A percentile compares a stretch with the other conserved stretches of the same genome.
Conservation (phyloP, 2,797 vertebrate genomes). For the Galaxias olidus region DNA sequence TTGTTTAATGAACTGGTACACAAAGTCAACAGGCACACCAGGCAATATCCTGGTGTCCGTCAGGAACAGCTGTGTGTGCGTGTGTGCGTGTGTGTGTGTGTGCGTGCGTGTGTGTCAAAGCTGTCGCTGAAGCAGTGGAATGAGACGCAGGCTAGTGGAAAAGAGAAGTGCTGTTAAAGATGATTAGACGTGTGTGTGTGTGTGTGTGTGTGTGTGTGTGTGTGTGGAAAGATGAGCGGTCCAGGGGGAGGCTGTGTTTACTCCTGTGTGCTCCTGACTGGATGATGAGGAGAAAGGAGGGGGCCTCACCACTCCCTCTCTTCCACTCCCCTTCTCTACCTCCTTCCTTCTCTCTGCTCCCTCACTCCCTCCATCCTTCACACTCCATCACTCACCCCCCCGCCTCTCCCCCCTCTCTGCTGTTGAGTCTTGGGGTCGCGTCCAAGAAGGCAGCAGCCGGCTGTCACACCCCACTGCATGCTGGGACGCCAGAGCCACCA, state of each 20-base stretch:
- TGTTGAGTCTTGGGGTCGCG: conserved; percentile 30
- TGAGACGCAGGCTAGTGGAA: conserved; percentile 60
- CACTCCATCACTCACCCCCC: not conserved
- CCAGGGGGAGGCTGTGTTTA: conserved; percentile 33
- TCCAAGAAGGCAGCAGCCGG: conserved; percentile 45
- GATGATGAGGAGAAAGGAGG: not conserved
- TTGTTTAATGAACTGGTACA: conserved; percentile 72
- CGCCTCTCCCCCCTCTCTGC: conserved; percentile 1
- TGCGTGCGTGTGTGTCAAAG: conserved; percentile 49
- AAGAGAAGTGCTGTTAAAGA: conserved; percentile 60
- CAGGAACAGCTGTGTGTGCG: conserved; percentile 81
- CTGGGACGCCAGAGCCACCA: conserved; percentile 60
- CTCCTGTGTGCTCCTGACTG: conserved; percentile 46
- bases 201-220: conserved; percentile 9
- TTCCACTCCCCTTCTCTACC: not conserved
- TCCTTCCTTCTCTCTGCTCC: conserved; percentile 1
- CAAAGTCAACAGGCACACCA: conserved; percentile 45
- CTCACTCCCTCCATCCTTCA: conserved; percentile 6
- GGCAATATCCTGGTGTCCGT: conserved; percentile 57
- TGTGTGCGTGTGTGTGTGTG: conserved; percentile 37
- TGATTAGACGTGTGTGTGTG: conserved; percentile 59
- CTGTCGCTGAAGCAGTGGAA: conserved; percentile 81
- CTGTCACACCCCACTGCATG: conserved; percentile 62
- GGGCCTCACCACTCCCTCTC: conserved; percentile 2
- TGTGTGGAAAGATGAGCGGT: conserved; percentile 27